Base-by-base conservation (phyloP, 2,888 invertebrate genomes). In the Barypeithes pellucidus region DNA sequence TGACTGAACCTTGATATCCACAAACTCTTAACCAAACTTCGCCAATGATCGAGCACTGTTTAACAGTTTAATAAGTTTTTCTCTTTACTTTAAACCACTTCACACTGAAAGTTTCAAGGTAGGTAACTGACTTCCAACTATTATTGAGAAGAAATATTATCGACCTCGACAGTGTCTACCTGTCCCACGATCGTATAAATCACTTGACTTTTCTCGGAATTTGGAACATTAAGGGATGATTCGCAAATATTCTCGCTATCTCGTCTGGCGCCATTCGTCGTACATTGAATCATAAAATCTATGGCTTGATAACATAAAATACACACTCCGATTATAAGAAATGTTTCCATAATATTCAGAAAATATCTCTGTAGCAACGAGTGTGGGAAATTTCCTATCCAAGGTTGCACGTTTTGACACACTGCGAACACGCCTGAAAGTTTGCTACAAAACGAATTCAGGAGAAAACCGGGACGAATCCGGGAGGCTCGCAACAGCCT, bases 271-370 rank as follows among this genome's bases (percentile, higher is more conserved):
- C 79, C 79, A 81, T 81, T 73, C 62, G 67, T 73, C 54, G 67
- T 80, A 78, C 89, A 89, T 85, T 89, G 89, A 83, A 83, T 81
- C 67, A 91, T 88, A 83, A 91, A 87, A 84, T 91, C 91, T 85
- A 90, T 89, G 83, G 91, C 88, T 86, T 91, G 90, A 84, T 91
- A 91, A 82, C 91, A 90, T 83, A 91, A 86, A 84, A 91, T 89
- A 87, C 90, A 91, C 84, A 91, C 88, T 79, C 91, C 91, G 80
- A 91, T 87, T 81, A 91, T 88, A 83, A 91, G 87, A 83, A 91
- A 90, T 84, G 90, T 90, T 89, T 91, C 91, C 91, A 91, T 91
- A 77, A 73, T 81, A 62, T 43, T 36, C 2, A 1, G 22, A 24
- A 12, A 12, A 18, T 54, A 14, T 33, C 29, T 16, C 9, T 14